Base-by-base conservation (phyloP, 2,113 vertebrate species). In the Phalacrocorax brasilianus region DNA sequence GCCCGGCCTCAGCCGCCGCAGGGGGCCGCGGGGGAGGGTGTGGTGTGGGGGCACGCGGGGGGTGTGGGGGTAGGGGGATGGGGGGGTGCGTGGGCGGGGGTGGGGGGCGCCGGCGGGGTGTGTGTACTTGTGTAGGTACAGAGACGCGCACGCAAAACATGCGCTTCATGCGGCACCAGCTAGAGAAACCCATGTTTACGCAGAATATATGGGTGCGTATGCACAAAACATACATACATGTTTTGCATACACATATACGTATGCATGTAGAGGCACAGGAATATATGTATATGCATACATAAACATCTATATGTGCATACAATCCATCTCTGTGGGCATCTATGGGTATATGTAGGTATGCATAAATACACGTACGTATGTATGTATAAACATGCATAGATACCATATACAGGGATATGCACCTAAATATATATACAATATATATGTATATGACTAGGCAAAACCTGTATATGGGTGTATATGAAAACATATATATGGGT, bases 131-230 rank as follows among this genome's bases (percentile, higher is more conserved):
- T 2, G 35, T 1, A 5, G 73, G 24, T 13, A 6, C 19, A 1
- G 9, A 6, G 5, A 11, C 5, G 72, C 7, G 9, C 1, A 3
- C 8, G 23, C 62, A 5, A 42, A 63, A 49, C 30, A 2, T 4
- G 5, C 14, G 9, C 23, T n/a, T 22, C 22, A 4, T 12, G 24
- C n/a, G 7, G 8, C 21, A 2, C 26, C 2, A 72, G 27, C 12
- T 0, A 11, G 11, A 38, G 53, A 30, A 8, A 30, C 3, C 0
- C 9, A 1, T 2, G 28, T 20, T 23, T 5, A 6, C 7, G 2
- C 12, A 2, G 49, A 15, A 17, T 2, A 7, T 2, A 6, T 1
- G 5, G 6, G 19, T 3, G 32, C 3, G 9, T 2, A 30, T 11
- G 10, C 8, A 0, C 66, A 20, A 28, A 74, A 22, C 28, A 8